Conservation (phyloP, 2,888 invertebrate species). For the Agrypnus murinus region DNA sequence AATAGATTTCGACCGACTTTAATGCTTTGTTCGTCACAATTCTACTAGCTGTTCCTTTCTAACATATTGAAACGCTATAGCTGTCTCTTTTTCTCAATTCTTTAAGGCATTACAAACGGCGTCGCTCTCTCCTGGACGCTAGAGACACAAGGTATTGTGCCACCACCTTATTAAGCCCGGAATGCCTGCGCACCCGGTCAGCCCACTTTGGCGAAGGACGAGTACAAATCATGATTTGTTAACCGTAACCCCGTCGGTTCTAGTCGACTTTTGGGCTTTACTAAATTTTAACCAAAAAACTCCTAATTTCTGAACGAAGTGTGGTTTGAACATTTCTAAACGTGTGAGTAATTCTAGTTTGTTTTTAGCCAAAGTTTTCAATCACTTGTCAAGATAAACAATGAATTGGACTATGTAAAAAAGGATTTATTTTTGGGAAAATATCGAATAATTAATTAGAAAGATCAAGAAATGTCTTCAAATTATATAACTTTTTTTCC, state of each 20-base stretch:
- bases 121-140: constrained; percentile 40
- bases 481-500: too few species aligned
- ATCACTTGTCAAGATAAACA: not conserved
- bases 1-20: constrained; percentile 48
- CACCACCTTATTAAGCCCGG: constrained; percentile 61
- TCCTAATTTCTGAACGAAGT: too few species aligned
- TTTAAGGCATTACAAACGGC: constrained; percentile 35
- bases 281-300: not conserved
- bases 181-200: constrained; percentile 55
- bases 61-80: not conserved
- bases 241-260: constrained; percentile 15
- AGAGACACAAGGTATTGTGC: constrained; percentile 53
- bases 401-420: constrained; percentile 9
- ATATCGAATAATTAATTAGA: not conserved
- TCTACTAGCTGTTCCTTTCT: constrained; percentile 26
- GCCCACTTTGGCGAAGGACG: constrained; percentile 47
- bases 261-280: not conserved
- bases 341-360: constrained; percentile 1
- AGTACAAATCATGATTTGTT: constrained; percentile 12
- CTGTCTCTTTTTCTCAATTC: constrained; percentile 36
- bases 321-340: not conserved
- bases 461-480: not conserved
- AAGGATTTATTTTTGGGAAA: constrained; percentile 21
- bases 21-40: constrained; percentile 30
- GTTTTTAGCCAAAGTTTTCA: not conserved